Evolutionary conservation across 2,888 invertebrate genomes (phyloP).

Genomic region (Muschampia plurimacula): DNA sequence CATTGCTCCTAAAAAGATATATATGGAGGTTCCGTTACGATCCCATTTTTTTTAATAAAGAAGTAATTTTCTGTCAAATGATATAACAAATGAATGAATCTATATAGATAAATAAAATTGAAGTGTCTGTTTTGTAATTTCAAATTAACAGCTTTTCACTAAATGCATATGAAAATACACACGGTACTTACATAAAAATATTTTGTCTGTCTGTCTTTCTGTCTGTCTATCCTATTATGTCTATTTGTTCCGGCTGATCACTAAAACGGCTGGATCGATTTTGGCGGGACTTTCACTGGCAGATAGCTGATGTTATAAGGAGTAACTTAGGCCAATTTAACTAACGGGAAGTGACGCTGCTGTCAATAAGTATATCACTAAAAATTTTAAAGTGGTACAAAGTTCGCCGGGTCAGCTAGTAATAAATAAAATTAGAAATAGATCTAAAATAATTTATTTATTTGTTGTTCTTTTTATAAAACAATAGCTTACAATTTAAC

Average conservation of each 20-base stretch:
- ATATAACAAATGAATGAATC: background rate
- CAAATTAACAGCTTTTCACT: too few species aligned
- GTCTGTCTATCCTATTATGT: background rate
- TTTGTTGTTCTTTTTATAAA: slow-evolving; percentile 80
- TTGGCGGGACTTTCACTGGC: too few species aligned
- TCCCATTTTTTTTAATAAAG: slow-evolving; percentile 29
- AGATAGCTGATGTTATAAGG: too few species aligned
- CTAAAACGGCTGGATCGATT: too few species aligned
- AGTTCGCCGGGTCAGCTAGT: too few species aligned
- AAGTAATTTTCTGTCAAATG: slow-evolving; percentile 19
- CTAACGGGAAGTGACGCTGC: background rate
- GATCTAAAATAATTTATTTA: slow-evolving; percentile 85
- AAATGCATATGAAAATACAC: too few species aligned
- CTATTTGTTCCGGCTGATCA: background rate
- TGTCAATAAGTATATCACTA: too few species aligned
- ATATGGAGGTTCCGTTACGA: slow-evolving; percentile 49
- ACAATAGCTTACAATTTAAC: slow-evolving; percentile 73
- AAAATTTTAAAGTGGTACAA: too few species aligned
- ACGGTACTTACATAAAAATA: too few species aligned
- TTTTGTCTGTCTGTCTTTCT: too few species aligned
- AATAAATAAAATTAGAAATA: slow-evolving; percentile 49
- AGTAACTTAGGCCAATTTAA: too few species aligned
- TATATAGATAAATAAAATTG: background rate
- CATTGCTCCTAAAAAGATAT: slow-evolving; percentile 75
- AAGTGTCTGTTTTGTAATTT: too few species aligned